These are phyloP conservation scores for Crotophaga sulcirostris DNA, from an alignment of 2,113 vertebrate genomes.

Conservation along the genomic window DNA sequence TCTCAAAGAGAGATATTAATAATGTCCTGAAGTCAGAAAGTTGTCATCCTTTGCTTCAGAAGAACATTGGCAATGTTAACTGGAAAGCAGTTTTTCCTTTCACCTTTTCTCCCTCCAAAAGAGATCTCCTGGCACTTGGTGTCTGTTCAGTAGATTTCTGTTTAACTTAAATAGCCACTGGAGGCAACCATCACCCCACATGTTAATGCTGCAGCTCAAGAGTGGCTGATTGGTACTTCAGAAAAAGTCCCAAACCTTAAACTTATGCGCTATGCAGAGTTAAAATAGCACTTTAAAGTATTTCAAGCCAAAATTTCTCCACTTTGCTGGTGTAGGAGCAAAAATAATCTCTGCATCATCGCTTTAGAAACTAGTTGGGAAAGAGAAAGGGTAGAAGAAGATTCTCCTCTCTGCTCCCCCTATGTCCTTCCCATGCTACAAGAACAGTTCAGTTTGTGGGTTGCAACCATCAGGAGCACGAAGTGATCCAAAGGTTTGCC, in stretches of 20 bases:
- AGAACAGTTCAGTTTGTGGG: not conserved
- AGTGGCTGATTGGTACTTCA: not conserved
- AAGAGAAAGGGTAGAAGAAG: not conserved
- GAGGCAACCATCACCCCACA: not conserved
- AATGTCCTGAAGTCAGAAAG: slow-evolving; percentile 23
- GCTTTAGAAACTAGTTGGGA: not conserved
- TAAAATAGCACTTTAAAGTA: not conserved
- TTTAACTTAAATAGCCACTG: slow-evolving; percentile 33
- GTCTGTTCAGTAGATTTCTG: not conserved
- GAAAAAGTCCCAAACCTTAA: not conserved
- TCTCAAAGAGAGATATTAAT: slow-evolving; percentile 22
- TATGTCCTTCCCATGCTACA: not conserved
- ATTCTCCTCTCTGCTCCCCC: not conserved
- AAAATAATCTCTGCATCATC: not conserved
- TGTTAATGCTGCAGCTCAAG: not conserved
- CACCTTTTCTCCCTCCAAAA: not conserved
- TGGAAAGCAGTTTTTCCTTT: not conserved
- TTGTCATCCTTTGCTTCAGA: slow-evolving; percentile 21
- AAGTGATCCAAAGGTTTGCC: not conserved
- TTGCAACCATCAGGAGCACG: not conserved
- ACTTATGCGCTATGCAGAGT: not conserved
- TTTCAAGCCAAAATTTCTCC: not conserved
- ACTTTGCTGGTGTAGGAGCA: not conserved
- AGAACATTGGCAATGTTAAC: not conserved
- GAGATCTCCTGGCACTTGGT: not conserved